These are phyloP conservation scores for Drosophila orosa DNA, from an alignment of 1,140 invertebrate genomes.

Conservation along the genomic window DNA sequence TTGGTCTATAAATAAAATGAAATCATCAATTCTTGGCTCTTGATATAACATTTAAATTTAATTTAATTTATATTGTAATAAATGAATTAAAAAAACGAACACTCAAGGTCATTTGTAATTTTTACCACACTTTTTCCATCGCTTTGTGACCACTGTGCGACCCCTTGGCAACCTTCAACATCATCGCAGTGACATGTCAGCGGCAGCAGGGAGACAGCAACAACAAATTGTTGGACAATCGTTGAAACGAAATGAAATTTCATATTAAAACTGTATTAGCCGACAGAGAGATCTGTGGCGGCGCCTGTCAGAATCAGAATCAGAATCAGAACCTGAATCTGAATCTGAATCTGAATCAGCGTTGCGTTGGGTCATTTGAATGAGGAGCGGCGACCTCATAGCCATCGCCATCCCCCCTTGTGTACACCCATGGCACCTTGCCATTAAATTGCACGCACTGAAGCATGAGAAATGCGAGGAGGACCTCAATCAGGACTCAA, in stretches of 20 bases:
- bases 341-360: slow-evolving; percentile 49
- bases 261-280: slow-evolving; percentile 79
- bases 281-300: slow-evolving; percentile 28
- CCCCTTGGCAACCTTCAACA: slow-evolving; percentile 28
- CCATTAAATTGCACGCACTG: slow-evolving; percentile 69
- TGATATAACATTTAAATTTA: too few relatives aligned
- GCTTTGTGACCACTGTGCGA: slow-evolving; percentile 48
- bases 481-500: slow-evolving; percentile 66
- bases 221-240: slow-evolving; percentile 59
- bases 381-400: slow-evolving; percentile 43
- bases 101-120: not conserved
- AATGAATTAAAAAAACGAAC: not conserved
- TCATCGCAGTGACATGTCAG: slow-evolving; percentile 65
- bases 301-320: slow-evolving; percentile 70
- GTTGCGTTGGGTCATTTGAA: slow-evolving; percentile 74
- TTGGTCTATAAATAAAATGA: not conserved
- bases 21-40: not conserved
- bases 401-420: not conserved
- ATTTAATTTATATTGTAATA: not conserved
- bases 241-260: slow-evolving; percentile 63
- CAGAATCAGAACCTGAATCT: too few relatives aligned
- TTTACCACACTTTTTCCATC: not conserved
- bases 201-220: slow-evolving; percentile 45
- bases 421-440: slow-evolving; percentile 29
- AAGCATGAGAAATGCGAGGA: slow-evolving; percentile 73